A percentile compares a stretch with the other conserved stretches of the same genome.
phyloP scores from a whole-genome alignment of 64 coral and sea anemone genomes.

The Hydrozoanthus tunicans region DNA sequence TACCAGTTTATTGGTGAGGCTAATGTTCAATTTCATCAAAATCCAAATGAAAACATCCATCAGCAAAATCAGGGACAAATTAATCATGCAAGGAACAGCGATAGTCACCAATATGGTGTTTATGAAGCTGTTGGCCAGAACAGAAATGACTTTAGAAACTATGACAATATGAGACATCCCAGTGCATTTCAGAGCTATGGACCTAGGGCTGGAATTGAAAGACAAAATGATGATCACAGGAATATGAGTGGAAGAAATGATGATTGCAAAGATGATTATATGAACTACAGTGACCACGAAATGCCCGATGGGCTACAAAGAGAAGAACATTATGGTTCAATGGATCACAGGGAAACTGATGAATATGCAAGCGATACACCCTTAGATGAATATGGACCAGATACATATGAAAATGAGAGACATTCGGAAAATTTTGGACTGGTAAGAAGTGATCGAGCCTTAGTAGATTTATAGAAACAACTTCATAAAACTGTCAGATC shows the following conservation, averaged over 20 bases:
- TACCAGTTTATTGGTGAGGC: slow-evolving; percentile 6
- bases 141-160: slow-evolving; percentile 18
- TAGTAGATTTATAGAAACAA: too few relatives aligned
- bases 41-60: background rate
- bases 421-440: background rate
- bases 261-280: background rate
- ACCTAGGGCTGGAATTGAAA: background rate
- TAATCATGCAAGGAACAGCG: background rate
- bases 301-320: background rate
- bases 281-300: background rate
- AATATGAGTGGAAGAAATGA: background rate
- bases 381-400: background rate
- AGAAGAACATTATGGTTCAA: background rate
- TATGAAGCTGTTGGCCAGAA: background rate
- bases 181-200: slow-evolving; percentile 52
- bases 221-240: background rate
- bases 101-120: background rate
- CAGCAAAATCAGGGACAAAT: background rate
- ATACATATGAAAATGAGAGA: background rate
- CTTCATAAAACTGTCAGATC: too few relatives aligned
- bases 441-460: background rate
- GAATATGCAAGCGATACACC: background rate
- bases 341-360: background rate
- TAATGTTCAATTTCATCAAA: background rate
- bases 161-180: background rate